These are phyloP conservation scores for Helogale parvula DNA, from an alignment of 2,113 vertebrate species.

Conservation along the genomic window DNA sequence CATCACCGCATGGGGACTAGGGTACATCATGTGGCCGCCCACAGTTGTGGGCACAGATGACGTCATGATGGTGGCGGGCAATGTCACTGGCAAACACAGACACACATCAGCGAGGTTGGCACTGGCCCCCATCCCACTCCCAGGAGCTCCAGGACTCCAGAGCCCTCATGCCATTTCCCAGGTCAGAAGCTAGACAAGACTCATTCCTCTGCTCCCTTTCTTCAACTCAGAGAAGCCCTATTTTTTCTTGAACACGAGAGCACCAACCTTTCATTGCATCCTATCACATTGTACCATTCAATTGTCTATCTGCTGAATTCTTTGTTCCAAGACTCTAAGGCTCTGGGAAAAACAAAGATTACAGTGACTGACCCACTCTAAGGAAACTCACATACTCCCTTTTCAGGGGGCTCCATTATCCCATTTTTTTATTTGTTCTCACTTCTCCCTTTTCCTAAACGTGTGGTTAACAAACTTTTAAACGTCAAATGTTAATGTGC, in stretches of 20 bases:
- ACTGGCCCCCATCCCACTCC: not conserved
- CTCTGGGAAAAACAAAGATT: not conserved
- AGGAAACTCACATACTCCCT: not conserved
- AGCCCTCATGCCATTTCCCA: not conserved
- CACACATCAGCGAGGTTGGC: conserved; percentile 29
- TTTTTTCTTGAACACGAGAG: conserved; percentile 8
- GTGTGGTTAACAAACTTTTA: conserved; percentile 5
- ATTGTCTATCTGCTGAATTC: not conserved
- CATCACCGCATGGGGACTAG: conserved; percentile 97
- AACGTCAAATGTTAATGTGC: not conserved
- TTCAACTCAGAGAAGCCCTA: not conserved
- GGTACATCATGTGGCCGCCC: conserved; percentile 99
- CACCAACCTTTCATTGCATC: not conserved
- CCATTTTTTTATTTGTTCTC: not conserved
- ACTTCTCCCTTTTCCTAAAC: conserved; percentile 4
- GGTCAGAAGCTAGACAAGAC: not conserved
- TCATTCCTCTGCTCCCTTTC: not conserved
- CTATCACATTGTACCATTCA: not conserved
- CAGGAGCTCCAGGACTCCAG: not conserved
- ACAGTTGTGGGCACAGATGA: conserved; percentile 96
- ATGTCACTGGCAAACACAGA: conserved; percentile 90
- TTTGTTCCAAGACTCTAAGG: conserved; percentile 14
- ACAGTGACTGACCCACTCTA: not conserved
- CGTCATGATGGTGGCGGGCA: conserved; percentile 99
- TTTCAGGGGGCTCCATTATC: not conserved